Percentiles rank a stretch among this genome's conserved stretches.
These are phyloP conservation scores for Polyommatus iphigenia DNA, from an alignment of 2,888 invertebrate species.

Conservation along the genomic window DNA sequence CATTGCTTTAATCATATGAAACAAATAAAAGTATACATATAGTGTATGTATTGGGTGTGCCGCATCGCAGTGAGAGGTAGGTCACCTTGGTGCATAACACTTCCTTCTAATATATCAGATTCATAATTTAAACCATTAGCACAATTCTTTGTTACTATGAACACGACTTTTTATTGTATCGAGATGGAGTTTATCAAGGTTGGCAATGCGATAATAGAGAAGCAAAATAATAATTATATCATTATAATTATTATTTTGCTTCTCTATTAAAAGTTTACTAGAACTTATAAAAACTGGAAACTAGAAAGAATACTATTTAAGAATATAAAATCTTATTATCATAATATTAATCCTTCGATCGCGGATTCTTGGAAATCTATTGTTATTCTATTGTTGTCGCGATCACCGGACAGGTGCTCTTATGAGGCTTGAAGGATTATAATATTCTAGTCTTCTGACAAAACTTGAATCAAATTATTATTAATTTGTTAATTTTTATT, in stretches of 20 bases:
- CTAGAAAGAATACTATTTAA: no score
- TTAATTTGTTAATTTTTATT: no score
- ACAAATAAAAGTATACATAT: slow-evolving; percentile 40
- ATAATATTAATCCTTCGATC: no score
- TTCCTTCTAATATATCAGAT: slow-evolving; percentile 50
- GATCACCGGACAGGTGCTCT: no score
- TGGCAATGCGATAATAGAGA: not conserved
- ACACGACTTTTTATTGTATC: slow-evolving; percentile 6
- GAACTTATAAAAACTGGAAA: not conserved
- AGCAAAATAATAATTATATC: not conserved
- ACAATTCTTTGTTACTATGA: slow-evolving; percentile 1
- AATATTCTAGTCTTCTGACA: no score
- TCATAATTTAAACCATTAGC: slow-evolving; percentile 36
- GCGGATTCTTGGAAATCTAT: no score
- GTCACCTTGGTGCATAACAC: slow-evolving; percentile 54
- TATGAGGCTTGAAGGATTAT: no score
- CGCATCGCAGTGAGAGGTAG: slow-evolving; percentile 52
- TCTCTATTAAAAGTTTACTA: not conserved
- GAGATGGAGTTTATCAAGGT: not conserved
- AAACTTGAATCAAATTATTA: no score
- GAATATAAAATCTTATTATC: no score
- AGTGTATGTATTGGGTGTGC: slow-evolving; percentile 46
- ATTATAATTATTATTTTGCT: no score
- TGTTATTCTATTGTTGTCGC: no score
- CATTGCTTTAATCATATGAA: not conserved